Percentiles rank a stretch among this genome's conserved stretches.
Evolutionary conservation across 23 tunicate genomes (phyloP).

Genomic region (Botrylloides violaceus): DNA sequence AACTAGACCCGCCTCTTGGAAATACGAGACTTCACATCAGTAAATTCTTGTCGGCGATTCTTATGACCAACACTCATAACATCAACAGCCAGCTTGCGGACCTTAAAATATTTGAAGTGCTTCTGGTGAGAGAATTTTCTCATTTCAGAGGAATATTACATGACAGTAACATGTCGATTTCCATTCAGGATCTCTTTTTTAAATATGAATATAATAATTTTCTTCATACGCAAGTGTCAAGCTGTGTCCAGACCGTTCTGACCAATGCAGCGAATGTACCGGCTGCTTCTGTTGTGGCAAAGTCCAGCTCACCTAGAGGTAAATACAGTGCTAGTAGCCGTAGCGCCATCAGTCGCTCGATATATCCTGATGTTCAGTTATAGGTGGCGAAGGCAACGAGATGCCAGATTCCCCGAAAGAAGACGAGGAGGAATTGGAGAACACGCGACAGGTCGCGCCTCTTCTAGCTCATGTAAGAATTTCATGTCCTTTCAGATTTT

Average conservation of each 20-base stretch:
- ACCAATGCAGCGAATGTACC: conserved; percentile 68
- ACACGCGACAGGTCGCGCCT: conserved; percentile 87
- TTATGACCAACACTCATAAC: conserved; percentile 78
- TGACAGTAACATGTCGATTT: conserved; percentile 3
- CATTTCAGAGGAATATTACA: background rate
- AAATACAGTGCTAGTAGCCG: too few relatives aligned
- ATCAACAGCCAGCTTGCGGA: conserved; percentile 82
- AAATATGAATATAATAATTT: conserved; percentile 92
- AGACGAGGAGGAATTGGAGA: conserved; percentile 43
- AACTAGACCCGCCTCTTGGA: conserved; percentile 79
- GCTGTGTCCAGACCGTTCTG: conserved; percentile 87
- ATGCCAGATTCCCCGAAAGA: conserved; percentile 16
- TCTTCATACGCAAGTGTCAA: conserved; percentile 91
- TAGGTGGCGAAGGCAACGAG: conserved; percentile 6
- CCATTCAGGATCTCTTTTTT: conserved; percentile 72
- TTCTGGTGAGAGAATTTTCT: conserved; percentile 36
- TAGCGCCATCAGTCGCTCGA: too few relatives aligned
- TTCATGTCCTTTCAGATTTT: too few relatives aligned
- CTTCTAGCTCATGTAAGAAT: conserved; percentile 71
- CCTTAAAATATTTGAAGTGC: conserved; percentile 57
- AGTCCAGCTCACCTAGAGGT: background rate
- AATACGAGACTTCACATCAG: conserved; percentile 87
- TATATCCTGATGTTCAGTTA: too few relatives aligned
- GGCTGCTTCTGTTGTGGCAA: conserved; percentile 6
- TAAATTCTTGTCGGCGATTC: conserved; percentile 77